Conservation (phyloP, 53 echinoderm and acorn worm genomes). For the Holothuria scabra region DNA sequence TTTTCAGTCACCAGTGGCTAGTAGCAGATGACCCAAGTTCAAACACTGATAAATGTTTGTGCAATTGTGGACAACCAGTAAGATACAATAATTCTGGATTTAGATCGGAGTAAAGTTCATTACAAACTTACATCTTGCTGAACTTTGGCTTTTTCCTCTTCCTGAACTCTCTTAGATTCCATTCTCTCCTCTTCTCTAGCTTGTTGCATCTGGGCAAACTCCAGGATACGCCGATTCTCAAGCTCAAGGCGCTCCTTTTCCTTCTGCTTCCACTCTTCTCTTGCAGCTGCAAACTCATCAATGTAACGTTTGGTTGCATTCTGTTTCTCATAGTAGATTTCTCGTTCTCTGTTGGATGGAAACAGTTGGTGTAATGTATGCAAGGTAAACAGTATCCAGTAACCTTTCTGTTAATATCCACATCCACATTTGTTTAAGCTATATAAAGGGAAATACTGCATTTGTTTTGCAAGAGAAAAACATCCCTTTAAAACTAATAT, state of each 20-base stretch:
- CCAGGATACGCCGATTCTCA: slow-evolving; percentile 85
- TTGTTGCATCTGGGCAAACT: slow-evolving; percentile 94
- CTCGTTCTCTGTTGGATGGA: slow-evolving; percentile 67
- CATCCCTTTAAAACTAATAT: too few species aligned
- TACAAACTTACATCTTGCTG: slow-evolving; percentile 79
- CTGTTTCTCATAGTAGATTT: slow-evolving; percentile 82
- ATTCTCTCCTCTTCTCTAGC: slow-evolving; percentile 89
- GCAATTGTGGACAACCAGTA: not conserved
- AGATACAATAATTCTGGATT: not conserved
- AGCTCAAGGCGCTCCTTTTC: slow-evolving; percentile 82
- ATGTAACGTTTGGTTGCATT: slow-evolving; percentile 90
- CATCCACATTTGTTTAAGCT: too few species aligned
- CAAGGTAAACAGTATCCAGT: too few species aligned
- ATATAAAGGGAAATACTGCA: too few species aligned
- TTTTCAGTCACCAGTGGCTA: too few species aligned
- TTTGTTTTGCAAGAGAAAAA: too few species aligned
- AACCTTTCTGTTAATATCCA: too few species aligned
- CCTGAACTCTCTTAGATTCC: slow-evolving; percentile 81
- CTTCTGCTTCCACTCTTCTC: slow-evolving; percentile 91
- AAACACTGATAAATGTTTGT: too few species aligned
- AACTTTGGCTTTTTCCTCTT: slow-evolving; percentile 85
- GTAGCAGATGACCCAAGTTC: too few species aligned
- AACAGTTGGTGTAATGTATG: not conserved
- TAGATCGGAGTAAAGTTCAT: not conserved
- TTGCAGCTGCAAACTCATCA: slow-evolving; percentile 73